These are phyloP conservation scores for Diaphora mendica DNA, from an alignment of 2,888 invertebrate genomes.

Conservation along the genomic window DNA sequence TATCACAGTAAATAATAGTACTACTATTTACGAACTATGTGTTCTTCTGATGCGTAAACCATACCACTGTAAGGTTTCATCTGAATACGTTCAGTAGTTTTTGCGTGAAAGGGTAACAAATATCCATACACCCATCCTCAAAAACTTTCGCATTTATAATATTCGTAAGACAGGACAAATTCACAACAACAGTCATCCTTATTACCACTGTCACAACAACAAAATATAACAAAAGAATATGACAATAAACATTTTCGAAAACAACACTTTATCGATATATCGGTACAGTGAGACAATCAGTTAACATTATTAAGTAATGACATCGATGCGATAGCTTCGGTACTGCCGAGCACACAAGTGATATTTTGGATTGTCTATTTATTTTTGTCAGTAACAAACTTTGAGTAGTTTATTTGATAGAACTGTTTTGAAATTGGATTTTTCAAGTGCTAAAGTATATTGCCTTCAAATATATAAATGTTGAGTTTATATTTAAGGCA, in stretches of 20 bases:
- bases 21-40: too few species aligned
- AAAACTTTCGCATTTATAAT: too few species aligned
- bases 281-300: conserved; percentile 45
- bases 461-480: background rate
- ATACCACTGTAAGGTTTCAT: too few species aligned
- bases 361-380: conserved; percentile 1
- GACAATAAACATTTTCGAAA: conserved; percentile 1
- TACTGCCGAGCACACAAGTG: conserved; percentile 22
- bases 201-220: background rate
- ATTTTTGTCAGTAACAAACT: conserved; percentile 1
- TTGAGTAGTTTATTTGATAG: conserved; percentile 7
- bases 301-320: conserved; percentile 43
- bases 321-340: conserved; percentile 19
- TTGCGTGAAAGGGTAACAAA: too few species aligned
- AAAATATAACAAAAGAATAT: conserved; percentile 1
- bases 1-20: too few species aligned
- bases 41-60: too few species aligned
- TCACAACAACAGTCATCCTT: background rate
- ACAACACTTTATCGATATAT: background rate
- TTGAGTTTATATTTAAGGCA: background rate
- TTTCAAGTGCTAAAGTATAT: background rate
- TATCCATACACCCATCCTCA: too few species aligned
- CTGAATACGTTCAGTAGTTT: too few species aligned
- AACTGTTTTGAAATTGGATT: conserved; percentile 5
- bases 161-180: background rate